phyloP scores from a whole-genome alignment of 2,797 vertebrate genomes.

The Ispidina picta region DNA sequence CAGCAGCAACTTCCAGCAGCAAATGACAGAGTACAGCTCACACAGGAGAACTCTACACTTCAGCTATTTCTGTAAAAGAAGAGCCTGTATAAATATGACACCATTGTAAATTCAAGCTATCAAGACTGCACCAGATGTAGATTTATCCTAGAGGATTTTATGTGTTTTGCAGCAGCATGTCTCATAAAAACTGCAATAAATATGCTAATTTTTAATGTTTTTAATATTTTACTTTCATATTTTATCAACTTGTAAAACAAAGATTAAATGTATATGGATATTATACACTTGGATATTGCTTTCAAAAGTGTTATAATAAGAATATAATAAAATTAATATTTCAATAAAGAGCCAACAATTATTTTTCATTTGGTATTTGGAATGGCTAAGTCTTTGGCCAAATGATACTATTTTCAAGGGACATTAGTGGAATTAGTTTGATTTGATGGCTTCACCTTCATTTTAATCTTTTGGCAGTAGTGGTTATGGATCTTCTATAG shows the following conservation, averaged over 20 bases:
- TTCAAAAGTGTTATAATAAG: conserved; percentile 40
- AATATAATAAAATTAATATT: conserved; percentile 48
- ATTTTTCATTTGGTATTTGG: conserved; percentile 46
- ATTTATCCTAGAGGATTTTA: conserved; percentile 70
- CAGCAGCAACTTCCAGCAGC: conserved; percentile 11
- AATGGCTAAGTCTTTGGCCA: conserved; percentile 24
- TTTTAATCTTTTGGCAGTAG: conserved; percentile 2
- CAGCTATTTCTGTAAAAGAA: conserved; percentile 59
- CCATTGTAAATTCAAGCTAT: conserved; percentile 62
- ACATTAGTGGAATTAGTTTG: conserved; percentile 39
- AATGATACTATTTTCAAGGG: neutral
- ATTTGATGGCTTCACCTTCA: conserved; percentile 25
- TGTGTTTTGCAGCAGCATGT: conserved; percentile 47
- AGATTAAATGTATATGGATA: conserved; percentile 58
- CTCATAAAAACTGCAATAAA: conserved; percentile 71
- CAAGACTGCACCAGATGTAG: conserved; percentile 57
- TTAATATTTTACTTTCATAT: conserved; percentile 61
- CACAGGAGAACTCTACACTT: conserved; percentile 20
- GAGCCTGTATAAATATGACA: conserved; percentile 24
- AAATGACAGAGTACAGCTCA: conserved; percentile 29
- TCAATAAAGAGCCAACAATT: conserved; percentile 17
- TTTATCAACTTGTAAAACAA: conserved; percentile 71
- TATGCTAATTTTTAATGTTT: conserved; percentile 69
- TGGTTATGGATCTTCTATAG: neutral
- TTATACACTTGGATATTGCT: conserved; percentile 39